phyloP scores from a whole-genome alignment of 1,140 invertebrate species.

The Octopus sinensis region DNA sequence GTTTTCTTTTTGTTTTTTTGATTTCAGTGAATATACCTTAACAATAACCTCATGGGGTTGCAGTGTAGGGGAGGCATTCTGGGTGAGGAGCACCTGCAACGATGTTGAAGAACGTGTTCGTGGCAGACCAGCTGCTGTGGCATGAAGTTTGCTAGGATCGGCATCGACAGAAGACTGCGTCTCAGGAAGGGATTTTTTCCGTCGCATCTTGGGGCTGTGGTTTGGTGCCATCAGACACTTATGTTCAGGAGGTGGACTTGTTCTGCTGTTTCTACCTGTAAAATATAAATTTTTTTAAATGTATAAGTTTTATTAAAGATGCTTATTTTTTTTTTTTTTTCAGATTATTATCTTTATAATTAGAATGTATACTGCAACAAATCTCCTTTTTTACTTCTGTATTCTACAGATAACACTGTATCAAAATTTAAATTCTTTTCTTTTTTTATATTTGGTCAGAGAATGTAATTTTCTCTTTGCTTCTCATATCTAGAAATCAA shows the following conservation, averaged over 20 bases:
- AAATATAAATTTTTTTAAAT: background rate
- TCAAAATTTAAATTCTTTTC: too few species aligned
- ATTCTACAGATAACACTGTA: too few species aligned
- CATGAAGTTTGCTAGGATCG: constrained; percentile 2
- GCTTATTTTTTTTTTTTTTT: too few species aligned
- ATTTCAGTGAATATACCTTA: background rate
- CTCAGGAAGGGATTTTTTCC: constrained; percentile 4
- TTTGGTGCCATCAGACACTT: constrained; percentile 1
- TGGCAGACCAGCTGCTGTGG: constrained; percentile 20
- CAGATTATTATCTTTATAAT: too few species aligned
- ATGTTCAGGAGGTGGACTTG: background rate
- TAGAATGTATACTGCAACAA: too few species aligned
- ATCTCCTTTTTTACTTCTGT: too few species aligned
- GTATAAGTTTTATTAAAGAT: background rate
- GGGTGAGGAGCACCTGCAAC: constrained; percentile 23
- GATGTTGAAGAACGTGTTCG: constrained; percentile 34
- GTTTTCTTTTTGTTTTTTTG: background rate
- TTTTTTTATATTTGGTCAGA: too few species aligned
- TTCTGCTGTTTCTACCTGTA: background rate
- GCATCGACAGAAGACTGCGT: constrained; percentile 3
- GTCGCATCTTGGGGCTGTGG: background rate
- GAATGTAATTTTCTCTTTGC: too few species aligned
- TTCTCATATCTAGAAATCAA: too few species aligned
- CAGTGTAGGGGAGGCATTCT: constrained; percentile 10
- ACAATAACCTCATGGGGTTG: constrained; percentile 8